These are phyloP conservation scores for Montipora foliosa DNA, from an alignment of 64 coral and sea anemone species.

Conservation along the genomic window DNA sequence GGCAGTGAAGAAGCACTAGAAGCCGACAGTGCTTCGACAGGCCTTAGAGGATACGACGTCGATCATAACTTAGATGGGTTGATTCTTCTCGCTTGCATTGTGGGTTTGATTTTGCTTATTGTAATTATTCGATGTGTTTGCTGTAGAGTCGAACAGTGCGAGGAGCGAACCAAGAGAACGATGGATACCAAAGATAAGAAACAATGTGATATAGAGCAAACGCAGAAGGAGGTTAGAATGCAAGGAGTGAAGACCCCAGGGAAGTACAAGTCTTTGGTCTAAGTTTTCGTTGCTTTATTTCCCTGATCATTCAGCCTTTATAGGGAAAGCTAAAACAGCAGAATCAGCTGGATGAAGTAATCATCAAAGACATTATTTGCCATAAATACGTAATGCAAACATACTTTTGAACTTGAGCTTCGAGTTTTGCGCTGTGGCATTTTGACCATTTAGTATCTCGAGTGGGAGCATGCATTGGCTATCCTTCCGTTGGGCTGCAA, in stretches of 20 bases:
- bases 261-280: slow-evolving; percentile 19
- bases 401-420: neutral
- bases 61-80: slow-evolving; percentile 16
- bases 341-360: neutral
- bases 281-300: neutral
- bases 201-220: slow-evolving; percentile 3
- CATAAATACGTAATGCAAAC: too few species aligned
- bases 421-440: too few species aligned
- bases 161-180: slow-evolving; percentile 8
- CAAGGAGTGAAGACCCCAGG: neutral
- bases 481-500: too few species aligned
- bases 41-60: neutral
- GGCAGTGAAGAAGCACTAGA: neutral
- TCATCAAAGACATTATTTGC: neutral
- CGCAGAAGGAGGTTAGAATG: slow-evolving; percentile 3
- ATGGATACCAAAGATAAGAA: neutral
- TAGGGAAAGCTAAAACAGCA: neutral
- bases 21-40: neutral
- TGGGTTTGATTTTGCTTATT: neutral
- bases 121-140: slow-evolving; percentile 11
- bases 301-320: neutral
- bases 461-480: too few species aligned
- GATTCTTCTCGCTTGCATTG: slow-evolving; percentile 1
- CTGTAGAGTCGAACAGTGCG: slow-evolving; percentile 11
- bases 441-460: too few species aligned